phyloP scores from a whole-genome alignment of 2,888 invertebrate genomes.

The Apotomis capreana region DNA sequence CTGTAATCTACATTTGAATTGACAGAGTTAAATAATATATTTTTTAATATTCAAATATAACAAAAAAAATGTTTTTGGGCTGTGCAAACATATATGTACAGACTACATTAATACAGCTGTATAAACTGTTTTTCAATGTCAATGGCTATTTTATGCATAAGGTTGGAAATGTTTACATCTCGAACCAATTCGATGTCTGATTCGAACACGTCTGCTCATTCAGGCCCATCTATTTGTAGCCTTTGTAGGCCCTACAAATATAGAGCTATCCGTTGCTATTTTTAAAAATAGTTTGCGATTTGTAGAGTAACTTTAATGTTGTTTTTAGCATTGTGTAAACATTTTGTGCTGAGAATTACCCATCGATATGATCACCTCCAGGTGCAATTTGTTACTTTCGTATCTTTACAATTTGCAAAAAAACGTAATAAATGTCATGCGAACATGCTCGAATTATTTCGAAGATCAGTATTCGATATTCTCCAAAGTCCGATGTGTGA shows the following conservation, averaged over 20 bases:
- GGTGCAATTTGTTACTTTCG: background rate
- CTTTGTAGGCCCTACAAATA: constrained; percentile 23
- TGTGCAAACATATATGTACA: too few relatives aligned
- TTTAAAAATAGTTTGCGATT: constrained; percentile 23
- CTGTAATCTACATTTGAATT: too few relatives aligned
- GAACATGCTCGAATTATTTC: too few relatives aligned
- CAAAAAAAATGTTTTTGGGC: too few relatives aligned
- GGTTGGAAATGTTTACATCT: constrained; percentile 1
- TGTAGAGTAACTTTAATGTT: constrained; percentile 24
- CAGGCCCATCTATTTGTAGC: constrained; percentile 26
- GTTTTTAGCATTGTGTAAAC: constrained; percentile 7
- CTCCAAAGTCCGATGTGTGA: too few relatives aligned
- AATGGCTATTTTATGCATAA: background rate
- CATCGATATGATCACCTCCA: constrained; percentile 1
- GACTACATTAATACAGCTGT: too few relatives aligned
- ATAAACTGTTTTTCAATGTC: too few relatives aligned
- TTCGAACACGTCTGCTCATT: constrained; percentile 8
- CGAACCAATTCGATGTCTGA: constrained; percentile 6
- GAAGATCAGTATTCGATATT: too few relatives aligned
- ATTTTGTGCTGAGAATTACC: constrained; percentile 14
- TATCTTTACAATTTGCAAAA: background rate
- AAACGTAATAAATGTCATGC: too few relatives aligned
- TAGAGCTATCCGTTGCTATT: constrained; percentile 19
- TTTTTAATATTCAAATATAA: too few relatives aligned
- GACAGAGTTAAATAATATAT: too few relatives aligned